Evolutionary conservation across 2,888 invertebrate genomes (phyloP).

Genomic region (Tetanocera ferruginea): DNA sequence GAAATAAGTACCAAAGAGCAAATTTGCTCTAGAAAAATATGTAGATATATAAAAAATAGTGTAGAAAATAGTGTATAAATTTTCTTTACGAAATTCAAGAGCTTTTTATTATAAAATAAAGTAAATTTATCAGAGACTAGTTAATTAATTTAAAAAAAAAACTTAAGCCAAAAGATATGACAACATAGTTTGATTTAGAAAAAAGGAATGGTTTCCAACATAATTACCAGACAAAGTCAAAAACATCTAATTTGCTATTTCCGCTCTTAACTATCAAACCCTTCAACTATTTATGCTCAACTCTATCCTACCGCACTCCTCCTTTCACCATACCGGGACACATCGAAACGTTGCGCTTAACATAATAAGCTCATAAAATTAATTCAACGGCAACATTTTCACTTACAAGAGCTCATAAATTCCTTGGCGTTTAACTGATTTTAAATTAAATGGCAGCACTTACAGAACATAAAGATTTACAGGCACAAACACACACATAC

Average conservation of each 20-base stretch:
- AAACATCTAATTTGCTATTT: not conserved
- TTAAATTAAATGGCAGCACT: constrained; percentile 36
- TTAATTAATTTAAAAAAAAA: too few species aligned
- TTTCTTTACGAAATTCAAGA: too few species aligned
- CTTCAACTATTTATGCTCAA: not conserved
- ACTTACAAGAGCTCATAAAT: constrained; percentile 29
- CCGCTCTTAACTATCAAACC: not conserved
- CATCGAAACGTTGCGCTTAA: not conserved
- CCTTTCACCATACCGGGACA: too few species aligned
- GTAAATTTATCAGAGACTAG: too few species aligned
- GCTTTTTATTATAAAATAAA: not conserved
- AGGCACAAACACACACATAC: not conserved
- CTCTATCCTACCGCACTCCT: not conserved
- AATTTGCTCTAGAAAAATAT: too few species aligned
- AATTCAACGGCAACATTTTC: constrained; percentile 31
- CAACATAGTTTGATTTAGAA: too few species aligned
- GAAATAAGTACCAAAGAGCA: too few species aligned
- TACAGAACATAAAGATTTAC: constrained; percentile 14
- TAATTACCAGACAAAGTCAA: not conserved
- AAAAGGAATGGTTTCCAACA: too few species aligned
- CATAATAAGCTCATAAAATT: constrained; percentile 36
- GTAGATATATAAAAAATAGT: too few species aligned
- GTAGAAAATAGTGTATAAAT: too few species aligned
- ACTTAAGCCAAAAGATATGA: too few species aligned
- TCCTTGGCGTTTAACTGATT: constrained; percentile 33